Conservation (phyloP, 2,888 invertebrate species). For the Trichopoda pennipes region DNA sequence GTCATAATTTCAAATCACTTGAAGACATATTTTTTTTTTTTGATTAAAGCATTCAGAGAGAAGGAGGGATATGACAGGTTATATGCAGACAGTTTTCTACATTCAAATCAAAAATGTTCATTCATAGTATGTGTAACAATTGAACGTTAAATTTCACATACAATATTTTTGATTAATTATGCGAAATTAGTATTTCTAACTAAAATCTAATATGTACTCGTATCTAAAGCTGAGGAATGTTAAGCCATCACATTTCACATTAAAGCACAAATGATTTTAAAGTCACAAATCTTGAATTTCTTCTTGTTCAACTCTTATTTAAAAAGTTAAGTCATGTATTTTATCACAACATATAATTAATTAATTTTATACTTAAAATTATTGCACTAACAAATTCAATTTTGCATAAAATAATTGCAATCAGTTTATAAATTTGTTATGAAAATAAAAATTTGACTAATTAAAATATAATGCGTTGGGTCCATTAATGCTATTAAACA, state of each 20-base stretch:
- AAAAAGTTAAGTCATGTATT: too few species aligned
- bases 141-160: slow-evolving; percentile 51
- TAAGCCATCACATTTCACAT: not conserved
- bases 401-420: too few species aligned
- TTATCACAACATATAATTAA: too few species aligned
- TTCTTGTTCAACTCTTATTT: too few species aligned
- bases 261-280: slow-evolving; percentile 34
- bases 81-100: slow-evolving; percentile 14
- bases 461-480: too few species aligned
- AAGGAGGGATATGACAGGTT: not conserved
- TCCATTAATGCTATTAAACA: too few species aligned
- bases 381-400: too few species aligned
- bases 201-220: too few species aligned
- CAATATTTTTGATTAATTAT: not conserved
- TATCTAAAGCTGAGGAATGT: not conserved
- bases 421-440: too few species aligned
- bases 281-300: slow-evolving; percentile 35
- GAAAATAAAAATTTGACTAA: too few species aligned
- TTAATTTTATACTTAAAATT: too few species aligned
- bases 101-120: slow-evolving; percentile 22
- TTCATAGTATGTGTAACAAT: slow-evolving; percentile 42
- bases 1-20: slow-evolving; percentile 55
- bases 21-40: slow-evolving; percentile 26
- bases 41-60: slow-evolving; percentile 1
- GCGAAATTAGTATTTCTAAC: not conserved